Evolutionary conservation across 2,797 vertebrate species (phyloP), one percentile per base, ranked within the genome.

Genomic region (Notoglanidium macrostoma): DNA sequence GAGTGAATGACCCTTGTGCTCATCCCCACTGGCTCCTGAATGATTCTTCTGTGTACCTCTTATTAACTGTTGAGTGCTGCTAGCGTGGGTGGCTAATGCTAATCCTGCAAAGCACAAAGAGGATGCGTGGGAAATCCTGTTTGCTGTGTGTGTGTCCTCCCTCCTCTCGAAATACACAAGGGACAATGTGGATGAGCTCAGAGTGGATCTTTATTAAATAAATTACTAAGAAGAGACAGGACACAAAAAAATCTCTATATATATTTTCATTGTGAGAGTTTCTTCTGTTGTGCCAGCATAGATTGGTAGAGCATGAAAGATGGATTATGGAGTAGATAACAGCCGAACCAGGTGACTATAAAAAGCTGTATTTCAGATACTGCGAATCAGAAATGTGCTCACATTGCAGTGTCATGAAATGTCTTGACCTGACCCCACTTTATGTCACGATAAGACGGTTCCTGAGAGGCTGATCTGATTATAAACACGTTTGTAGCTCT

Each of bases 21-120:
- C 23, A 0, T 81, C 35, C 57, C 23, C 12, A 44, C 78, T 44
- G 35, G 12, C 12, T 81, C 40, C 23, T 81, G 77, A 79, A 79
- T 55, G 76, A 57, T 79, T 51, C 54, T 79, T 79, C 54, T 79
- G 77, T 79, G 59, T 29, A 29, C 40, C 79, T 63, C 51, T 29
- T 29, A 91, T 89, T 67, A 90, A 85, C 57, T 73, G 84, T 78
- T 90, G 85, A 90, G 89, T 51, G 57, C 82, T 5, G 44, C 59
- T 92, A 85, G 82, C 32, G 77, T 89, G 86, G 89, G 89, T 85
- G 84, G 86, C n/a, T 35, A 73, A 91, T 63, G 79, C 79, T 81
- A 81, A 65, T 44, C 79, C 7, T 46, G 59, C 59, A 19, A 1
- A 46, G 23, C 6, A 15, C 2, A n/a, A 23, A 65, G 79, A 29